Evolutionary conservation across 2,888 invertebrate species (phyloP).

Genomic region (Drosophila pseudotakahashii): DNA sequence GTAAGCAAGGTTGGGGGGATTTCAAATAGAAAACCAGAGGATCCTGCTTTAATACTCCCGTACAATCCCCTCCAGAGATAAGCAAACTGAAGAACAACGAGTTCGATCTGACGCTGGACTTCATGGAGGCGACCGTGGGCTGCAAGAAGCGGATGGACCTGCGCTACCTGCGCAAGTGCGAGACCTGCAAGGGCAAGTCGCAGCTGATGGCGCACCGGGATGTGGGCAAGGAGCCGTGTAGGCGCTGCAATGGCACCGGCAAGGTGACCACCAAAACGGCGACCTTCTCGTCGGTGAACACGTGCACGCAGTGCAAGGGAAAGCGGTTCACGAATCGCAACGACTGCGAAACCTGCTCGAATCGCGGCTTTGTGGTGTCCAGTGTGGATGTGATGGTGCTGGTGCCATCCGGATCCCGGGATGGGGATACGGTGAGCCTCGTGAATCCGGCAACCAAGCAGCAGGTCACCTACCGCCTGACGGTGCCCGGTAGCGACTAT

Average conservation of each 20-base stretch:
- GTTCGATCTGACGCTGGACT: constrained; percentile 69
- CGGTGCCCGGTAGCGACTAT: constrained; percentile 74
- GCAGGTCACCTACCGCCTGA: constrained; percentile 66
- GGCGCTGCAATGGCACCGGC: constrained; percentile 82
- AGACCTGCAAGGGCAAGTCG: constrained; percentile 77
- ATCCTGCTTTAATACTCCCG: not conserved
- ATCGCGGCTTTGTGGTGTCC: constrained; percentile 74
- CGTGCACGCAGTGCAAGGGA: constrained; percentile 79
- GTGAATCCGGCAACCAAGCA: constrained; percentile 79
- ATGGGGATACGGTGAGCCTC: constrained; percentile 76
- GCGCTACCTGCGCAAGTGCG: constrained; percentile 74
- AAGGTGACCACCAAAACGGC: constrained; percentile 69
- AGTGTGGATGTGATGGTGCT: constrained; percentile 66
- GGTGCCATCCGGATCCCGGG: constrained; percentile 75
- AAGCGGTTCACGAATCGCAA: constrained; percentile 76
- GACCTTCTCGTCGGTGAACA: constrained; percentile 57
- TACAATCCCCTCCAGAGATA: constrained; percentile 51
- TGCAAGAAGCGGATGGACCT: constrained; percentile 77
- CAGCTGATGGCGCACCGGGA: constrained; percentile 65
- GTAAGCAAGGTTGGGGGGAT: constrained; percentile 30
- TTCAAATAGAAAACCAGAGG: too few relatives aligned
- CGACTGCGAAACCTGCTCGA: constrained; percentile 77
- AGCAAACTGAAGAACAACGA: constrained; percentile 62
- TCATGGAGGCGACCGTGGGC: constrained; percentile 80
- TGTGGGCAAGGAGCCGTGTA: constrained; percentile 74